Evolutionary conservation across 2,113 vertebrate species (phyloP).

Genomic region (Sceloporus tristichus): DNA sequence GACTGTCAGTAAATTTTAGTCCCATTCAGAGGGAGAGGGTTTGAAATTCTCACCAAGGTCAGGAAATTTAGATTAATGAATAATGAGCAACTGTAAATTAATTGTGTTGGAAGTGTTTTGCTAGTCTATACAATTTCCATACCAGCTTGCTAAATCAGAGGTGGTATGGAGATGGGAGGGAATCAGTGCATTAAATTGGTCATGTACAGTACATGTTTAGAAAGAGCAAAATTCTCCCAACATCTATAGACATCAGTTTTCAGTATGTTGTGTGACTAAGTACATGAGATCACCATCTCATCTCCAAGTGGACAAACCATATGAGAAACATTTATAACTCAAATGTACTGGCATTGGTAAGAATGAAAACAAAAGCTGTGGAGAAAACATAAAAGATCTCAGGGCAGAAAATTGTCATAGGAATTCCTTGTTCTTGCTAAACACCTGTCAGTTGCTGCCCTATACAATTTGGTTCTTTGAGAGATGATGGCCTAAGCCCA

Average conservation of each 20-base stretch:
- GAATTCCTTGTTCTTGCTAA: not conserved
- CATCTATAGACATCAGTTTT: not conserved
- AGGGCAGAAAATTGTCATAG: conserved; percentile 20
- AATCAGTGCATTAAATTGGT: not conserved
- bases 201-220: not conserved
- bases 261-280: fast-evolving
- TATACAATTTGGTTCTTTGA: conserved; percentile 29
- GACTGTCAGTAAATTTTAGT: no score
- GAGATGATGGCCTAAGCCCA: conserved; percentile 6
- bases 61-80: no score
- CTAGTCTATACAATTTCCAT: no score
- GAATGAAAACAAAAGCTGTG: conserved; percentile 11
- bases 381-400: not conserved
- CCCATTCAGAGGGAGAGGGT: no score
- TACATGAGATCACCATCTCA: not conserved
- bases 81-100: not conserved
- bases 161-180: not conserved
- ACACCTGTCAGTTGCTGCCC: conserved; percentile 37
- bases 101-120: not conserved
- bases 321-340: not conserved
- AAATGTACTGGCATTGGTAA: not conserved
- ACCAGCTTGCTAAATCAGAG: not conserved
- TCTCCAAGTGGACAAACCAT: not conserved
- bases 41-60: no score
- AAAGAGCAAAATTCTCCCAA: not conserved